phyloP scores from a whole-genome alignment of 2,888 invertebrate genomes.

The Calameuta pallipes region DNA sequence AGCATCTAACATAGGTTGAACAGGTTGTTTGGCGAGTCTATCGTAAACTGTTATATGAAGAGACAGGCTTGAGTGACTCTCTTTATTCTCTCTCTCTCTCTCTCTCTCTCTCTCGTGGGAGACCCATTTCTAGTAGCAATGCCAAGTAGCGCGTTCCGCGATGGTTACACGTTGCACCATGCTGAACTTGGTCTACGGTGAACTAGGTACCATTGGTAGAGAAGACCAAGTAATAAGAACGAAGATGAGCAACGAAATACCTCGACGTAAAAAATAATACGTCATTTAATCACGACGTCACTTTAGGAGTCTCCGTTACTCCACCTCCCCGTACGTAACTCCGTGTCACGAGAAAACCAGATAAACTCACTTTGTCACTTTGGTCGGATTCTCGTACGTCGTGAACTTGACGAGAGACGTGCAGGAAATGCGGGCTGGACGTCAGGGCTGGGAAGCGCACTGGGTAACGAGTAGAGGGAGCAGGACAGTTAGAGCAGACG shows the following conservation, averaged over 20 bases:
- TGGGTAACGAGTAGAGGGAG: conserved; percentile 1
- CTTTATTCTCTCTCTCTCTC: not conserved
- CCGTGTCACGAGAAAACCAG: too few relatives aligned
- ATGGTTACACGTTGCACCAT: too few relatives aligned
- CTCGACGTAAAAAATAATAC: too few relatives aligned
- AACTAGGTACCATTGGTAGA: too few relatives aligned
- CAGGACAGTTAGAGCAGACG: conserved; percentile 2
- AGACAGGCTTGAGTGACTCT: not conserved
- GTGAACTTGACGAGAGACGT: not conserved
- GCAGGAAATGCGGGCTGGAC: not conserved
- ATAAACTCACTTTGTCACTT: too few relatives aligned
- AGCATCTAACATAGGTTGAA: not conserved
- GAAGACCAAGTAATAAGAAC: too few relatives aligned
- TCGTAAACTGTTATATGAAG: not conserved
- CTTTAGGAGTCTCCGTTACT: too few relatives aligned
- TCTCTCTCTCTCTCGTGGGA: not conserved
- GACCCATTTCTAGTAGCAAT: conserved; percentile 1
- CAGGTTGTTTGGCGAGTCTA: not conserved
- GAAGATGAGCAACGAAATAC: too few relatives aligned
- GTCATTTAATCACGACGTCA: too few relatives aligned
- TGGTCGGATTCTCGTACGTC: too few relatives aligned
- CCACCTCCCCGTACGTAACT: too few relatives aligned
- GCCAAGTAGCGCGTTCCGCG: not conserved
- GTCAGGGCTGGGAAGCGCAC: conserved; percentile 18
- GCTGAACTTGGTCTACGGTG: too few relatives aligned